Percentiles rank a stretch among this genome's conserved stretches.
Evolutionary conservation across 1,140 invertebrate species (phyloP).

Genomic region (Leptopilina clavipes): DNA sequence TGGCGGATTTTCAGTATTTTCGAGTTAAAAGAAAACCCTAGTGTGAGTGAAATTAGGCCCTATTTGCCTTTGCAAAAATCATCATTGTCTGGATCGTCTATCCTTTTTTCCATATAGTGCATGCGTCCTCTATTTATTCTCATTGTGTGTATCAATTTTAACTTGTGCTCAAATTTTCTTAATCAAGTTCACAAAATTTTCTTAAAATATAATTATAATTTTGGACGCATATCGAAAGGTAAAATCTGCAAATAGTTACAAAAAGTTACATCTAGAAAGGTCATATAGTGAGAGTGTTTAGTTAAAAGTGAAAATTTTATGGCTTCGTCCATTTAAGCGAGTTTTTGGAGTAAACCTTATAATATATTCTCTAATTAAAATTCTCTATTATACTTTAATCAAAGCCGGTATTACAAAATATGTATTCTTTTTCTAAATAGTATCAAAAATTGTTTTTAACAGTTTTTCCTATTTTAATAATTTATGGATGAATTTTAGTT

Average conservation of each 20-base stretch:
- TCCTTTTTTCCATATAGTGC: not conserved
- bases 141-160: not conserved
- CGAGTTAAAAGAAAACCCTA: too few species aligned
- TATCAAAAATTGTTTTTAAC: too few species aligned
- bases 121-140: not conserved
- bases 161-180: not conserved
- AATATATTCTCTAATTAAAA: not conserved
- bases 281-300: not conserved
- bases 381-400: not conserved
- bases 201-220: not conserved
- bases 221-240: constrained; percentile 3
- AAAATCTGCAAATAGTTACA: not conserved
- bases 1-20: not conserved
- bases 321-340: not conserved
- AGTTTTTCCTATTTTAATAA: too few species aligned
- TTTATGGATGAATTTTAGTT: too few species aligned
- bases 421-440: not conserved
- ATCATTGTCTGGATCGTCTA: not conserved
- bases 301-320: constrained; percentile 10
- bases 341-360: not conserved
- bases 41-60: not conserved
- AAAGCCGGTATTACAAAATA: not conserved
- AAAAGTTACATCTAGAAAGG: not conserved
- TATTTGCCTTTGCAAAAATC: constrained; percentile 16
- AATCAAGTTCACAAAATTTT: constrained; percentile 4